phyloP scores from a whole-genome alignment of 2,888 invertebrate species.

The Agrotis segetum region DNA sequence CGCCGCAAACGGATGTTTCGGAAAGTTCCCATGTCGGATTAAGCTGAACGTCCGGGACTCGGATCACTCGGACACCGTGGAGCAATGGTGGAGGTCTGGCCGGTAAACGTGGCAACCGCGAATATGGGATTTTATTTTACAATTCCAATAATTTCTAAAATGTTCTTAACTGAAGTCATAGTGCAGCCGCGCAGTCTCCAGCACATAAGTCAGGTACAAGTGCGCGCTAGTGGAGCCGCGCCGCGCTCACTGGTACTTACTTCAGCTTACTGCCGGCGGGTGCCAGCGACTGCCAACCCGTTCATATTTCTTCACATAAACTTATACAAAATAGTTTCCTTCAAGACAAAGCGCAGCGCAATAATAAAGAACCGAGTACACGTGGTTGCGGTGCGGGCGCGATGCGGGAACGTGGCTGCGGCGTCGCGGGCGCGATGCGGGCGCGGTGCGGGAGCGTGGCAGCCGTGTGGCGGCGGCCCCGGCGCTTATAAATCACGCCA shows the following conservation, averaged over 20 bases:
- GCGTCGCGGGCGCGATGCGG: conserved; percentile 3
- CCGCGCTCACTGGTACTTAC: conserved; percentile 19
- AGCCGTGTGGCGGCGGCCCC: conserved; percentile 17
- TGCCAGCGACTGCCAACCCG: conserved; percentile 2
- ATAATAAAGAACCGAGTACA: conserved; percentile 31
- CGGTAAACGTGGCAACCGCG: neutral
- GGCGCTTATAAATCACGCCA: conserved; percentile 77
- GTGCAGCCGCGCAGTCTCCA: neutral
- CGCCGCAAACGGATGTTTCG: too few species aligned
- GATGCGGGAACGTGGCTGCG: neutral
- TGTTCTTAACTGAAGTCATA: neutral
- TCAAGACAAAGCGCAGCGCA: conserved; percentile 47
- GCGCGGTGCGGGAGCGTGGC: conserved; percentile 9
- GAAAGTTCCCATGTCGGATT: too few species aligned
- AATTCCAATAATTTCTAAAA: conserved; percentile 4
- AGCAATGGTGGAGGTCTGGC: neutral
- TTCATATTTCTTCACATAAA: conserved; percentile 37
- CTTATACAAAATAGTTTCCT: conserved; percentile 55
- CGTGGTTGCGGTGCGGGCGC: neutral
- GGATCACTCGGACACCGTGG: neutral
- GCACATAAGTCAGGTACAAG: conserved; percentile 11
- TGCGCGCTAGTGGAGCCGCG: neutral
- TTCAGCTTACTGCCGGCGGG: conserved; percentile 27
- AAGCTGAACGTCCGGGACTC: too few species aligned
- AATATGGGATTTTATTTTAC: too few species aligned